Evolutionary conservation across 35 echinoderm and acorn worm genomes (phyloP), one percentile per base, ranked within the genome.

Genomic region (Ophiothrix spiculata): DNA sequence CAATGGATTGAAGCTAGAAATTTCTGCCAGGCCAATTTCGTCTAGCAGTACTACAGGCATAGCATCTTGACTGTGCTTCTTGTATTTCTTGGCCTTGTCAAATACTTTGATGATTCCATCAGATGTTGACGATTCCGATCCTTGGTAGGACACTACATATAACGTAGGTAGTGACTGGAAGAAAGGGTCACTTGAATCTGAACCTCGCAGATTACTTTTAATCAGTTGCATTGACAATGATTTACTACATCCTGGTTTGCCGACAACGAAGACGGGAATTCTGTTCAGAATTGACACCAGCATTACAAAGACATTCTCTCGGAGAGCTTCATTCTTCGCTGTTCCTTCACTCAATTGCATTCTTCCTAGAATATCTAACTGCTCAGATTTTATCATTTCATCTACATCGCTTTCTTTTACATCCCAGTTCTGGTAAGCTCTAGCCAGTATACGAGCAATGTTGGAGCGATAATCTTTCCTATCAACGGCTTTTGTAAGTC

Each of bases 221-320:
- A 86, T 86, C 32, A 86, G 84, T 38, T 86, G 84, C 84, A 86
- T 88, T 28, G 87, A 79, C 35, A 88, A 39, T 36, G 87, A 88
- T 34, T 88, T 88, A 39, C 76, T 80, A 39, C 87, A 80, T 14
- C 87, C 87, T 0, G 87, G 87, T 78, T 81, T 81, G 17, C 87
- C 87, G 14, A 88, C 87, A 32, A 88, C 33, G 56, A 86, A 86
- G 21, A 86, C 84, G 10, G 84, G 84, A 34, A 86, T 86, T 31
- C 84, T 40, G 54, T 86, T 86, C 0, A 86, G 64, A 33, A 86
- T 86, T 31, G 84, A 86, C 8, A 86, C 39, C 23, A 86, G 84
- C 3, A 86, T 74, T 40, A 86, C 84, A 41, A 86, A 86, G 0
- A 86, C 84, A 28, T 86, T 86, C 39, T 86, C 84, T 29, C 84